Percentiles rank a stretch among this genome's conserved stretches.
Evolutionary conservation across 2,797 vertebrate species (phyloP).

Genomic region (Gallinago solitaria): DNA sequence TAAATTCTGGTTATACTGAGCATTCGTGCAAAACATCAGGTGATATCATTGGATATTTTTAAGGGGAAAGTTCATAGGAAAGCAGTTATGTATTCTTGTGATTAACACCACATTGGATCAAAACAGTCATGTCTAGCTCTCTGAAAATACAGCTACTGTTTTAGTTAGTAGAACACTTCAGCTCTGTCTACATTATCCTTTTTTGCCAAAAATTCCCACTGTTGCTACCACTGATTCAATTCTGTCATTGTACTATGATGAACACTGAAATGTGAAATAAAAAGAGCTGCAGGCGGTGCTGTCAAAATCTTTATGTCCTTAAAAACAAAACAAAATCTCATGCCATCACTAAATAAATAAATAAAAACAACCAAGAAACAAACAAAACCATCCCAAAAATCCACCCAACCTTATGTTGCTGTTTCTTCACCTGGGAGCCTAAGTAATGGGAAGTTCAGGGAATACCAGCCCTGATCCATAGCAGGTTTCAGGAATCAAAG

Average conservation of each 20-base stretch:
- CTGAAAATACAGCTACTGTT: slow-evolving; percentile 62
- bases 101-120: slow-evolving; percentile 67
- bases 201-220: slow-evolving; percentile 60
- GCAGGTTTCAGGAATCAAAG: neutral
- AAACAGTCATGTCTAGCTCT: slow-evolving; percentile 68
- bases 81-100: slow-evolving; percentile 65
- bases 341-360: neutral
- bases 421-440: neutral
- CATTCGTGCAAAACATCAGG: slow-evolving; percentile 50
- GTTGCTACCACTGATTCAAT: slow-evolving; percentile 55
- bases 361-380: neutral
- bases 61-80: slow-evolving; percentile 64
- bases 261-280: neutral
- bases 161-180: slow-evolving; percentile 53
- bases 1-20: slow-evolving; percentile 39
- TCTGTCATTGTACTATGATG: slow-evolving; percentile 49
- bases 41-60: slow-evolving; percentile 64
- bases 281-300: slow-evolving; percentile 9
- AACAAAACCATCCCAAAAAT: neutral
- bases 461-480: neutral
- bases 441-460: neutral
- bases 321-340: neutral
- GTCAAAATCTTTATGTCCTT: slow-evolving; percentile 17
- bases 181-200: slow-evolving; percentile 59
- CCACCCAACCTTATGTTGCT: neutral